phyloP scores from a whole-genome alignment of 2,113 vertebrate genomes.

The Kryptolebias marmoratus region DNA sequence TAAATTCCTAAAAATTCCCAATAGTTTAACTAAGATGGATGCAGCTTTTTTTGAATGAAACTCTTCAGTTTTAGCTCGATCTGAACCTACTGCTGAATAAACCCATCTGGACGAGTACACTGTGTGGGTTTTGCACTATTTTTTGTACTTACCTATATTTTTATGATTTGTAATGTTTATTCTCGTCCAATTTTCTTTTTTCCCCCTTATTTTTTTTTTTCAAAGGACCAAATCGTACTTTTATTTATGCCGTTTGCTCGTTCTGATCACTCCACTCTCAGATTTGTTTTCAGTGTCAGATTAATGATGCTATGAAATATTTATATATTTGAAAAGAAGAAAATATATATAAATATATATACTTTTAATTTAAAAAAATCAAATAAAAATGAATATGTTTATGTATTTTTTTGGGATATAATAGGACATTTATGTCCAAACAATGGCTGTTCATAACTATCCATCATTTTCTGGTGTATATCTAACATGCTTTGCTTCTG shows the following conservation, averaged over 20 bases:
- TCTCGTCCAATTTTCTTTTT: conserved; percentile 38
- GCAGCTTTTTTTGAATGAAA: conserved; percentile 44
- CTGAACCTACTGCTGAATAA: conserved; percentile 52
- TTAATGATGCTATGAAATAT: conserved; percentile 84
- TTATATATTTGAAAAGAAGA: conserved; percentile 85
- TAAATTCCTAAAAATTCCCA: not conserved
- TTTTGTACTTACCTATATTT: conserved; percentile 61
- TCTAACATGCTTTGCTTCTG: conserved; percentile 57
- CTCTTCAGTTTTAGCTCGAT: conserved; percentile 19
- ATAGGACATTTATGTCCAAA: conserved; percentile 82
- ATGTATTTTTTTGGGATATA: conserved; percentile 84
- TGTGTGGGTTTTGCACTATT: conserved; percentile 74
- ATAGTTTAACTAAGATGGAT: conserved; percentile 23
- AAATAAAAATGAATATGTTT: conserved; percentile 83
- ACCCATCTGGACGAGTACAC: conserved; percentile 36
- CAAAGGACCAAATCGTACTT: conserved; percentile 80
- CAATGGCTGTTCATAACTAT: conserved; percentile 84
- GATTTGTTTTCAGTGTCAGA: conserved; percentile 87
- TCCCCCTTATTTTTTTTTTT: conserved; percentile 44
- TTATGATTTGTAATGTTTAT: conserved; percentile 15
- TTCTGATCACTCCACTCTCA: conserved; percentile 82
- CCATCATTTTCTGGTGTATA: conserved; percentile 70
- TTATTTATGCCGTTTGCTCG: conserved; percentile 68
- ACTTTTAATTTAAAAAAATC: conserved; percentile 84
- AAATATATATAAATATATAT: conserved; percentile 80